Evolutionary conservation across 2,113 vertebrate genomes (phyloP).

Genomic region (Mesocricetus auratus): DNA sequence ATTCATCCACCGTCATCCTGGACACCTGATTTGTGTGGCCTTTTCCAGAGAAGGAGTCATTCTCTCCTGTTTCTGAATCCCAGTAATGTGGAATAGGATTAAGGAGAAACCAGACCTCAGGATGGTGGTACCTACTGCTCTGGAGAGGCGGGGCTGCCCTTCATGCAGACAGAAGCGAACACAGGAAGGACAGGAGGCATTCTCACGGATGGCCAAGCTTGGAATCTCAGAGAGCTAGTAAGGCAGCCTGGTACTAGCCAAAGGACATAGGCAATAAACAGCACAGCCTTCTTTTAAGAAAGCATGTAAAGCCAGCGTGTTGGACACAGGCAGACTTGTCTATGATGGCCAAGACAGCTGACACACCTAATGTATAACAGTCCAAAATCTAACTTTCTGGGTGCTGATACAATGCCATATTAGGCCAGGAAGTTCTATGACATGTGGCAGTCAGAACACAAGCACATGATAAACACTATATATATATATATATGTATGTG

Average conservation of each 20-base stretch:
- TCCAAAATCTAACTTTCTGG: not conserved
- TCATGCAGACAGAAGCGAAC: rapidly evolving
- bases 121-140: rapidly evolving
- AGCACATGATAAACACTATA: too few species aligned
- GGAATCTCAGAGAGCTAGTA: not conserved
- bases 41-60: constrained; percentile 93
- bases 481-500: too few species aligned
- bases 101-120: constrained; percentile 81
- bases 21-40: constrained; percentile 97
- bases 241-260: not conserved
- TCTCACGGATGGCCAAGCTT: rapidly evolving
- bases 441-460: not conserved
- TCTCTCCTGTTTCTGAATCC: constrained; percentile 95
- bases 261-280: rapidly evolving
- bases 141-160: rapidly evolving
- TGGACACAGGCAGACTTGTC: rapidly evolving
- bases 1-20: constrained; percentile 90
- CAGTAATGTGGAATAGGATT: constrained; percentile 93
- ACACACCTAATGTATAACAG: too few species aligned
- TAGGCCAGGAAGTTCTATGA: not conserved
- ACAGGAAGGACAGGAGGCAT: not conserved
- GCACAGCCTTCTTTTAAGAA: not conserved
- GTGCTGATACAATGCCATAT: not conserved
- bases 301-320: too few species aligned
- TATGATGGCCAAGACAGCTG: too few species aligned